Percentiles rank a stretch among this genome's conserved stretches.
phyloP scores from a whole-genome alignment of 2,113 vertebrate genomes.

The Rhineura floridana region DNA sequence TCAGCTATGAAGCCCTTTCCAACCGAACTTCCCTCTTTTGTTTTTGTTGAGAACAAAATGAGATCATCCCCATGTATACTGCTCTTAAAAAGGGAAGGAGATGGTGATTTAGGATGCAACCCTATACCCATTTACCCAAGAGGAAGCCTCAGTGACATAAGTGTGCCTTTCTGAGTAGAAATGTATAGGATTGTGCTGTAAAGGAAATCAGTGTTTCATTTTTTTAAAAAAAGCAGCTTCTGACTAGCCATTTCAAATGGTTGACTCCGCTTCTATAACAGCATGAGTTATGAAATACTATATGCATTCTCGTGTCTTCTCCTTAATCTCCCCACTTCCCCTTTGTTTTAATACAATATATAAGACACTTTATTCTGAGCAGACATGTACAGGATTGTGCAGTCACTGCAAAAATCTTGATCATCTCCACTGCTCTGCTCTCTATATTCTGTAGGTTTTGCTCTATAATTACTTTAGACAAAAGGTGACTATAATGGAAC shows the following conservation, averaged over 20 bases:
- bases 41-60: background rate
- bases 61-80: background rate
- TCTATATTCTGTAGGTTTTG: background rate
- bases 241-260: background rate
- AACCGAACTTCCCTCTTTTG: background rate
- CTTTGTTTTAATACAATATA: background rate
- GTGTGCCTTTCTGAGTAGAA: background rate
- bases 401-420: background rate
- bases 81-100: background rate
- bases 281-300: background rate
- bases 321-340: background rate
- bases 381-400: no score
- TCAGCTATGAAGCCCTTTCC: background rate
- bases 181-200: background rate
- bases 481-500: slow-evolving; percentile 33
- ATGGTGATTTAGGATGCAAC: background rate
- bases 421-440: slow-evolving; percentile 28
- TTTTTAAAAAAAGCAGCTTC: background rate
- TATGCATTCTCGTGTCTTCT: background rate
- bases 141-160: background rate
- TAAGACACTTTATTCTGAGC: no score
- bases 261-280: background rate
- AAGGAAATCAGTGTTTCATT: background rate
- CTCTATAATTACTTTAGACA: slow-evolving; percentile 2
- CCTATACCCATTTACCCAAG: background rate